These are phyloP conservation scores for Schizotus pectinicornis DNA, from an alignment of 2,888 invertebrate genomes.

Conservation along the genomic window DNA sequence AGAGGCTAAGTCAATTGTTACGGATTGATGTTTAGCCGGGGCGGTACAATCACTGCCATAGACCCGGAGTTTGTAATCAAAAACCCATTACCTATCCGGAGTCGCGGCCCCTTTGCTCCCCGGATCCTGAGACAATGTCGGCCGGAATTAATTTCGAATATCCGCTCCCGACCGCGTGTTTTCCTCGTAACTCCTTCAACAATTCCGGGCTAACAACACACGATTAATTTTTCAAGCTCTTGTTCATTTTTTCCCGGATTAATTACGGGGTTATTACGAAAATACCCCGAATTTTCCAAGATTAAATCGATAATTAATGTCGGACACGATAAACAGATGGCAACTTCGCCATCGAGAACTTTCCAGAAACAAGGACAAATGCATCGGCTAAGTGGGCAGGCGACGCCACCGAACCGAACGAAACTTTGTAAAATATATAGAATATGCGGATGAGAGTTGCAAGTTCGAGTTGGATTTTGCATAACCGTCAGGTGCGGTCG, in stretches of 20 bases:
- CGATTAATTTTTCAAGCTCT: background rate
- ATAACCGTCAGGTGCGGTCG: too few species aligned
- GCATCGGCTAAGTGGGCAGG: conserved; percentile 33
- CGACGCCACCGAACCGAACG: conserved; percentile 31
- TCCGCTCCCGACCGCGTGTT: conserved; percentile 6
- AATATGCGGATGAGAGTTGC: conserved; percentile 35
- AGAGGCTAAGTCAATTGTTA: conserved; percentile 47
- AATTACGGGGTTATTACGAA: too few species aligned
- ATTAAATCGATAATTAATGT: too few species aligned
- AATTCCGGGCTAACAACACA: background rate
- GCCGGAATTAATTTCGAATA: conserved; percentile 37
- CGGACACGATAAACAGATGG: too few species aligned
- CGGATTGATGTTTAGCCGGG: conserved; percentile 41
- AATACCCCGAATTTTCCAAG: too few species aligned
- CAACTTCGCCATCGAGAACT: conserved; percentile 15
- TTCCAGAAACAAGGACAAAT: conserved; percentile 27
- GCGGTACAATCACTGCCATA: conserved; percentile 40
- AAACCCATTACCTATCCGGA: conserved; percentile 51
- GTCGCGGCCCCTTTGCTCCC: conserved; percentile 19
- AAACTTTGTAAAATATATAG: conserved; percentile 37
- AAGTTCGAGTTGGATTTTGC: background rate
- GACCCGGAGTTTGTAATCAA: conserved; percentile 50
- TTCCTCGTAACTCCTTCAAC: background rate
- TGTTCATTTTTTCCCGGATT: too few species aligned
- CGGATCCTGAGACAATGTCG: conserved; percentile 36